Percentiles rank a stretch among this genome's conserved stretches.
These are phyloP conservation scores for Protonemura montana DNA, from an alignment of 2,888 invertebrate genomes.

Conservation along the genomic window DNA sequence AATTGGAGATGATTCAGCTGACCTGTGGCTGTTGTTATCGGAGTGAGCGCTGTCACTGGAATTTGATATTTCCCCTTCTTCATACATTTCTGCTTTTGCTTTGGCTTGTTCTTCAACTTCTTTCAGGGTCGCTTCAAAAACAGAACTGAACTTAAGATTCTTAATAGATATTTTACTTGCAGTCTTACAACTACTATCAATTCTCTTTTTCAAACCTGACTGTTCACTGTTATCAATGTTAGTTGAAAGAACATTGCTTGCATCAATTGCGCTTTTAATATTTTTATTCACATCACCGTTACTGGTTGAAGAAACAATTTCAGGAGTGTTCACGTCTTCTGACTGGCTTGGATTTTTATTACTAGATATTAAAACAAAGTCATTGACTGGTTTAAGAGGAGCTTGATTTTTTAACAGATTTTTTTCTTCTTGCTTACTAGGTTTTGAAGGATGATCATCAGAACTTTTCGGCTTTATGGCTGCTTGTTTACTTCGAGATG, in stretches of 20 bases:
- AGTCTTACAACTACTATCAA: background rate
- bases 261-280: background rate
- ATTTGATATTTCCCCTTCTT: constrained; percentile 69
- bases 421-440: constrained; percentile 53
- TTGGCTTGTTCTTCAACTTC: constrained; percentile 68
- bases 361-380: constrained; percentile 35
- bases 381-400: background rate
- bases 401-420: constrained; percentile 35
- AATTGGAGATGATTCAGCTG: background rate
- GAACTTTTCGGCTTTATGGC: constrained; percentile 27
- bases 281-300: background rate
- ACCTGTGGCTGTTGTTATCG: background rate
- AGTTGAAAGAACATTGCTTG: background rate
- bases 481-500: background rate
- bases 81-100: constrained; percentile 67
- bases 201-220: background rate
- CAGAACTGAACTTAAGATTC: constrained; percentile 71
- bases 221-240: background rate
- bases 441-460: constrained; percentile 55
- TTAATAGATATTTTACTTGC: constrained; percentile 70
- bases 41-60: constrained; percentile 16
- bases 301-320: background rate
- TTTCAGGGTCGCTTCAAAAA: constrained; percentile 72
- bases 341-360: constrained; percentile 40
- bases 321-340: background rate